Percentiles rank a stretch among this genome's conserved stretches.
These are phyloP conservation scores for Amphipyra berbera DNA, from an alignment of 2,888 invertebrate species.

Conservation along the genomic window DNA sequence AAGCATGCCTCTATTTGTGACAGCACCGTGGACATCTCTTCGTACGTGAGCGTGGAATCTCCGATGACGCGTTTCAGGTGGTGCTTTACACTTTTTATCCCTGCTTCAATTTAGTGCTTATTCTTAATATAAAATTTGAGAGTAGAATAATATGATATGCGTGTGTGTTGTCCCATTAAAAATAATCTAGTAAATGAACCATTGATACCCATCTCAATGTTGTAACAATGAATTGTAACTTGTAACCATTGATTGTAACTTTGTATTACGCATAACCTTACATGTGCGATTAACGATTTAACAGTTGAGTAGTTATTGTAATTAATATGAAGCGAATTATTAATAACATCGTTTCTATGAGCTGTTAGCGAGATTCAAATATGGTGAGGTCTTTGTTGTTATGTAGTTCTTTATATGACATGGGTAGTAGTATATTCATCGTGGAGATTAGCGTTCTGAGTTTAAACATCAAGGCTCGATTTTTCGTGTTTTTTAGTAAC, in stretches of 20 bases:
- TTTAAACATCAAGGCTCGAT: neutral
- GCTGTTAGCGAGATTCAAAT: slow-evolving; percentile 17
- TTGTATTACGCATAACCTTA: slow-evolving; percentile 32
- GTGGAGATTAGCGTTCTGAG: neutral
- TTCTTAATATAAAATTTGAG: too few species aligned
- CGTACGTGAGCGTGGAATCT: too few species aligned
- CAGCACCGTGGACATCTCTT: too few species aligned
- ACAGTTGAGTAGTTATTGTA: slow-evolving; percentile 39
- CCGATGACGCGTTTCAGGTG: too few species aligned
- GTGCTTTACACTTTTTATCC: too few species aligned
- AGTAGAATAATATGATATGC: too few species aligned
- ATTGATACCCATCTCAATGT: slow-evolving; percentile 3
- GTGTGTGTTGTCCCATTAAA: neutral
- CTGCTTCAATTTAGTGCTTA: too few species aligned
- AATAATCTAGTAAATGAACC: neutral
- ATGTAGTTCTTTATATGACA: slow-evolving; percentile 15
- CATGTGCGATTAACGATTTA: slow-evolving; percentile 38
- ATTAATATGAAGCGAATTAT: slow-evolving; percentile 51
- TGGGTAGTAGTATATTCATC: neutral
- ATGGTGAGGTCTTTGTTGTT: slow-evolving; percentile 16
- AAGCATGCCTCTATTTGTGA: too few species aligned
- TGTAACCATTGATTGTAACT: slow-evolving; percentile 12
- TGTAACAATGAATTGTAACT: neutral
- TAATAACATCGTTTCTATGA: slow-evolving; percentile 38
- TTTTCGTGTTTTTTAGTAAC: too few species aligned